Base-by-base conservation (phyloP, 1,140 invertebrate species). In the Zelostemma sp. region DNA sequence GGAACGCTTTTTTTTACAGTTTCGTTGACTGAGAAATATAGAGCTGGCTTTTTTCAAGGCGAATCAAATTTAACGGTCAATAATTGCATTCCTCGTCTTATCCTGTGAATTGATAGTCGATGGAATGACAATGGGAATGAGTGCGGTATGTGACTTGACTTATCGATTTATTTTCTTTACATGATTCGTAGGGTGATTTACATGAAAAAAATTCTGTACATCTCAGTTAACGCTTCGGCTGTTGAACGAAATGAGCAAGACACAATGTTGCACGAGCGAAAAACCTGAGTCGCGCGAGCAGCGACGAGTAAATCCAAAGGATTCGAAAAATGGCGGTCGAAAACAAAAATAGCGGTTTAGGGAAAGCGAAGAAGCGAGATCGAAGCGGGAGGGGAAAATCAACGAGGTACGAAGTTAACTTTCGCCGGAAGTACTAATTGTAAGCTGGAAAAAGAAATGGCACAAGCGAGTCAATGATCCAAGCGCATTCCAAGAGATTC, bases 391-490 rank as follows among this genome's bases (percentile, higher is more conserved):
- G 56, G 48, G 71, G 38, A 62, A 70, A 66, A 77, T 70, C 54
- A 78, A 73, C 69, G 62, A 72, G 60, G 70, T 68, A 69, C 66
- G 69, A 65, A 76, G 75, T 73, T 74, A 75, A 77, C 73, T 58
- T 65, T 79, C 75, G 72, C 74, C 71, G 68, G 61, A 60, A 77
- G 68, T 62, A 73, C 59, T 81, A 76, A 73, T 76, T 65, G 67
- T 77, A 80, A 69, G 74, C 79, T 84, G 68, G 75, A 82, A 82
- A 80, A 74, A 76, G 51, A 79, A 75, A 72, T 43, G 63, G 25
- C 53, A 21, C 17, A 48, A 74, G 48, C 17, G 48, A 49, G 50
- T 43, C 49, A 58, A 66, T 62, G 57, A 50, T 9, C 28, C 11
- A 17, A 28, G 53, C 47, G 12, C 67, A 17, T 14, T 4, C 11